Evolutionary conservation across 2,113 vertebrate species (phyloP).

Genomic region (Turnix velox): DNA sequence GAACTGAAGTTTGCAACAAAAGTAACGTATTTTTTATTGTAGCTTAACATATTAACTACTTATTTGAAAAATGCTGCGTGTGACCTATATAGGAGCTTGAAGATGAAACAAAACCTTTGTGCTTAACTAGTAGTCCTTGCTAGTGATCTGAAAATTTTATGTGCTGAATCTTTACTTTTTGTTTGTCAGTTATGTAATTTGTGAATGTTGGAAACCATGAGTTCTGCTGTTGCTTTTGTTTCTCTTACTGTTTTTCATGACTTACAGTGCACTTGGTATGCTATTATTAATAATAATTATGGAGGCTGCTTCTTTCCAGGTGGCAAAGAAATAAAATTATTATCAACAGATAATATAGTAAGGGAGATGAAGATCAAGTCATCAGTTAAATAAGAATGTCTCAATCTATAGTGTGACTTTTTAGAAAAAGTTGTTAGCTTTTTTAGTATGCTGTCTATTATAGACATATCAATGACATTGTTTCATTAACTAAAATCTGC

Average conservation of each 20-base stretch:
- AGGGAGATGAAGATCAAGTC: neutral
- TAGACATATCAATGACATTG: neutral
- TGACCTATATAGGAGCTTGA: neutral
- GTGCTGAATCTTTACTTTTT: neutral
- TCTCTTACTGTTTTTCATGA: neutral
- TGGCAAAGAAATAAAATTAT: neutral
- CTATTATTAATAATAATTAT: neutral
- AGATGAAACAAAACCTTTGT: neutral
- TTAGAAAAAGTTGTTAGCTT: neutral
- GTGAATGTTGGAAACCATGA: neutral
- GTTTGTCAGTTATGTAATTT: neutral
- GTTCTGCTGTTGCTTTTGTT: neutral
- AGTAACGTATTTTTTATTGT: neutral
- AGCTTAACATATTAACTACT: neutral
- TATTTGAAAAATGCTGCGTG: neutral
- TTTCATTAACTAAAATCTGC: slow-evolving; percentile 49
- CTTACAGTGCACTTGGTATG: neutral
- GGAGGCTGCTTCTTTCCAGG: neutral
- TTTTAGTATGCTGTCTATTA: neutral
- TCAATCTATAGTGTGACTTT: neutral
- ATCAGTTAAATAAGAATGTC: neutral
- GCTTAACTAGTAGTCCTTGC: neutral
- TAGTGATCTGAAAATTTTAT: neutral
- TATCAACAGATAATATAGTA: neutral
- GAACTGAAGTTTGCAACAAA: neutral